These are phyloP conservation scores for Toxonevra muliebris DNA, from an alignment of 2,888 invertebrate genomes.

Conservation along the genomic window DNA sequence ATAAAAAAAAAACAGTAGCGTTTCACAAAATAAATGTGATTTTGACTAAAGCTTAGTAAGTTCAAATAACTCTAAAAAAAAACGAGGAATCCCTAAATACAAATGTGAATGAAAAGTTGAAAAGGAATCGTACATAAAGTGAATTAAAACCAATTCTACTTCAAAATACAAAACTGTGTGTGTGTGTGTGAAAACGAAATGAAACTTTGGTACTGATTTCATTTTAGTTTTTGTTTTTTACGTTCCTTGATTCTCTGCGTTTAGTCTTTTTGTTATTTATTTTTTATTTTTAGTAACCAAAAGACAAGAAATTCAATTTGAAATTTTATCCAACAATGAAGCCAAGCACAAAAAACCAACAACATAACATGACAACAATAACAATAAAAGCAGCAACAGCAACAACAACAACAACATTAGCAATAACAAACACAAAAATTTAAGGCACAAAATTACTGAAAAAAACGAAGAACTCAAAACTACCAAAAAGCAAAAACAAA, in stretches of 20 bases:
- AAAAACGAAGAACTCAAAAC: neutral
- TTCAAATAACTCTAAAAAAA: too few species aligned
- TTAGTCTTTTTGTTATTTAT: constrained; percentile 12
- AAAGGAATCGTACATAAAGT: too few species aligned
- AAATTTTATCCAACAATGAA: constrained; percentile 30
- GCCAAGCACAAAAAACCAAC: constrained; percentile 13
- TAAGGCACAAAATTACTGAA: neutral
- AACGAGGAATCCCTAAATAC: too few species aligned
- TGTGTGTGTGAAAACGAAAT: too few species aligned
- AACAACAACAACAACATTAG: neutral
- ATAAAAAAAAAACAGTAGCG: too few species aligned
- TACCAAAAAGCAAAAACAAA: neutral
- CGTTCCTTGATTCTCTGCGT: neutral
- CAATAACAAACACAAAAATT: neutral
- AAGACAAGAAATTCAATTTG: constrained; percentile 23
- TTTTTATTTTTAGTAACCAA: constrained; percentile 17
- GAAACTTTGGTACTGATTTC: too few species aligned
- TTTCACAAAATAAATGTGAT: too few species aligned
- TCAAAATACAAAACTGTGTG: too few species aligned
- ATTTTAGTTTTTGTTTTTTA: neutral
- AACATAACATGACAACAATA: constrained; percentile 4
- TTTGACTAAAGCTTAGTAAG: too few species aligned
- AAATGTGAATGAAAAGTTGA: too few species aligned
- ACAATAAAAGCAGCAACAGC: neutral
- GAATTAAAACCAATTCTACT: too few species aligned